Evolutionary conservation across 2,888 invertebrate species (phyloP), one percentile per base, ranked within the genome.

Genomic region (Stramonita haemastoma): DNA sequence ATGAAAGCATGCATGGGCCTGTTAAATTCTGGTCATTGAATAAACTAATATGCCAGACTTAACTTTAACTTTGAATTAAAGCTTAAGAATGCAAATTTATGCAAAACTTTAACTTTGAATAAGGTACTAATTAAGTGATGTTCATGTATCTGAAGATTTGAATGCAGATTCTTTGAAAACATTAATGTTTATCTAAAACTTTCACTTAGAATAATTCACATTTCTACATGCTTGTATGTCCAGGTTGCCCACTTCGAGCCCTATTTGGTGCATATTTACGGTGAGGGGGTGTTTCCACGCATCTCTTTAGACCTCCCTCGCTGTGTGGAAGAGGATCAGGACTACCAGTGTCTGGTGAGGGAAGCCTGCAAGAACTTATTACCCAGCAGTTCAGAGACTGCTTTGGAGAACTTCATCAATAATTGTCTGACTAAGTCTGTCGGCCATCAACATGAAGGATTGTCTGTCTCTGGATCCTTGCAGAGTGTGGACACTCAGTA

Each of bases 221-320:
- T 46, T 5, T 29, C n/a, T 29, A 29, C n/a, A 19, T 29, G 11
- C 32, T 17, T 85, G 29, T 57, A 32, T 32, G 32, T 19, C 6
- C 96, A 96, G 91, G 95, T 96, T 46, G 96, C 96, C n/a, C 96
- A 96, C 93, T 96, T 96, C 93, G 95, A 95, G 90, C 95, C 96
- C 26, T 95, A 96, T 87, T 92, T 92, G 29, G 93, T 96, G 79
- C 94, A 93, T 36, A 89, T 96, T 5, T 92, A 92, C 87, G 95
- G 95, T 26, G 95, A 95, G 88, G 95, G 95, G 36, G 95, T 95
- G 22, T 96, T 96, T 91, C 96, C 96, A 11, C 91, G 96, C 26
- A 93, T 96, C 32, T 94, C 95, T 11, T 92, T 96, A 32, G 95
- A 96, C 91, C 93, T 96, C 22, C 96, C 96, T 0, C 91, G 96